Conservation (phyloP, 2,888 invertebrate species). For the Candidula unifasciata region DNA sequence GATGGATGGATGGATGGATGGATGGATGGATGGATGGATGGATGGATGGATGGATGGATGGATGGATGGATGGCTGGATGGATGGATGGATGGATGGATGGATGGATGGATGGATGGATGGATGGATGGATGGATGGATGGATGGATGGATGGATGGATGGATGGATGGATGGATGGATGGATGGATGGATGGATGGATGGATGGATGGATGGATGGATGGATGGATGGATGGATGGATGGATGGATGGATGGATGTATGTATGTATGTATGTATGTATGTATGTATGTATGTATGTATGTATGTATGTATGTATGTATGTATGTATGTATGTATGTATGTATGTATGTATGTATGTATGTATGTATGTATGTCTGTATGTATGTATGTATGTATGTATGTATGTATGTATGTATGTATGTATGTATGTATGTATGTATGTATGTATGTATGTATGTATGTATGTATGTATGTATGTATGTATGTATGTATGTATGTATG, state of each 20-base stretch:
- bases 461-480: background rate
- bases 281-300: too few species aligned
- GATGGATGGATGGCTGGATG: too few species aligned
- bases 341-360: slow-evolving; percentile 3
- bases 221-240: background rate
- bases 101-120: too few species aligned
- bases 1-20: too few species aligned
- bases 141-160: background rate
- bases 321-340: background rate
- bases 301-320: too few species aligned
- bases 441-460: background rate
- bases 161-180: background rate
- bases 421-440: slow-evolving; percentile 24
- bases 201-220: background rate
- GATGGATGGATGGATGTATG: too few species aligned
- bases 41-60: too few species aligned
- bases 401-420: slow-evolving; percentile 29
- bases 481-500: background rate
- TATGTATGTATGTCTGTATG: background rate
- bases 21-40: background rate
- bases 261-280: too few species aligned
- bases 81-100: too few species aligned
- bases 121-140: too few species aligned
- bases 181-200: background rate
- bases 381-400: slow-evolving; percentile 17